phyloP scores from a whole-genome alignment of 2,113 vertebrate species.

The Microcebus ravelobensis region DNA sequence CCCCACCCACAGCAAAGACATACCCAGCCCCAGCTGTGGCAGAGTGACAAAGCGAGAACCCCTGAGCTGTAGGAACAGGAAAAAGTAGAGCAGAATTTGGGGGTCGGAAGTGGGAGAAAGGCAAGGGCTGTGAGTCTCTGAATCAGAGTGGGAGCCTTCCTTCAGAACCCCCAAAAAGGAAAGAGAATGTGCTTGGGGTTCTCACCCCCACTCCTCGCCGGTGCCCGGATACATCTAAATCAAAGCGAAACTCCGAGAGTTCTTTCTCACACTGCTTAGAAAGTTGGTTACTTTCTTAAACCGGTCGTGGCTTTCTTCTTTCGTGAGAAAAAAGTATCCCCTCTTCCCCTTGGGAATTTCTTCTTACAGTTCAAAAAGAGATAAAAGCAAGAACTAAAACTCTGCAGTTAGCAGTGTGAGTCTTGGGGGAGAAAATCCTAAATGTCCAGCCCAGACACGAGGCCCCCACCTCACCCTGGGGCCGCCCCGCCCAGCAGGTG shows the following conservation, averaged over 20 bases:
- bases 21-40: background rate
- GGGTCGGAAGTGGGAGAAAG: background rate
- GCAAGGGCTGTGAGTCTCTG: background rate
- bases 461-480: background rate
- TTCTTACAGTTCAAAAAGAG: conserved; percentile 83
- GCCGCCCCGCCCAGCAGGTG: background rate
- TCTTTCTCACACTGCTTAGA: conserved; percentile 80
- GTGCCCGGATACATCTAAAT: background rate
- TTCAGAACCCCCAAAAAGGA: background rate
- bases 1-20: background rate
- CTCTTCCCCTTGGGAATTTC: conserved; percentile 80
- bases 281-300: conserved; percentile 81
- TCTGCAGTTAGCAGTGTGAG: conserved; percentile 71
- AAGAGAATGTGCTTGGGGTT: background rate
- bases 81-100: background rate
- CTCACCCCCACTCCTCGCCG: background rate
- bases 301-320: conserved; percentile 83
- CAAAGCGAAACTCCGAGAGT: conserved; percentile 65
- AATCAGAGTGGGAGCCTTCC: background rate
- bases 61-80: background rate
- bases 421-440: conserved; percentile 73
- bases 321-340: conserved; percentile 83
- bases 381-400: conserved; percentile 81
- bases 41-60: background rate
- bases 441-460: conserved; percentile 52